phyloP scores from a whole-genome alignment of 2,113 vertebrate species.

The Hemiscyllium ocellatum region DNA sequence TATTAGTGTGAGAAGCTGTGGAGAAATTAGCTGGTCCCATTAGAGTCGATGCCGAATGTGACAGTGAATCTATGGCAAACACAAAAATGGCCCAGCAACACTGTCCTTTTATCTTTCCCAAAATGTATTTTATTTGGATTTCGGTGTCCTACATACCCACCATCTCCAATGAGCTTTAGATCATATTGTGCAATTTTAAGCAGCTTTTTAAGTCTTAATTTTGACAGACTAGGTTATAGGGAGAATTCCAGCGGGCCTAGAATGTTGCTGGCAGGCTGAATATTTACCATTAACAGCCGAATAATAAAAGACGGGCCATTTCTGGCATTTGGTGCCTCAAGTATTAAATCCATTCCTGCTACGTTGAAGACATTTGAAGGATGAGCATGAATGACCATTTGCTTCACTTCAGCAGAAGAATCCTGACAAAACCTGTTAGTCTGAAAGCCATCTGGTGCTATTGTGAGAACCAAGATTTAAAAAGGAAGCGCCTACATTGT shows the following conservation, averaged over 20 bases:
- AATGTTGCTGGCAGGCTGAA: background rate
- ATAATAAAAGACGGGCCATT: background rate
- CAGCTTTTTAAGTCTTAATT: background rate
- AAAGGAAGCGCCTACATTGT: background rate
- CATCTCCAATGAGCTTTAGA: background rate
- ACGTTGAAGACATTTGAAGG: background rate
- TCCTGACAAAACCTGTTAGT: background rate
- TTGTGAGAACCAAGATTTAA: background rate
- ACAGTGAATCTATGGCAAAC: background rate
- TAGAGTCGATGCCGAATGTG: too few relatives aligned
- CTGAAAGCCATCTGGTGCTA: slow-evolving; percentile 24
- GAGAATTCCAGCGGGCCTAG: background rate
- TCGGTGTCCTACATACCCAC: background rate
- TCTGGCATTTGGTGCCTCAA: background rate
- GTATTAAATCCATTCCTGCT: background rate
- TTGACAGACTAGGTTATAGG: background rate
- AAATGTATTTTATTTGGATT: background rate
- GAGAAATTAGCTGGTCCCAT: background rate
- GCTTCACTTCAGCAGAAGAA: background rate
- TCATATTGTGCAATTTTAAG: background rate
- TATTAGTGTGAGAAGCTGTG: background rate
- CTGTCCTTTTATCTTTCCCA: background rate
- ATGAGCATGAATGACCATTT: background rate
- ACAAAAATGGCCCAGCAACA: background rate
- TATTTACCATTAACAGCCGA: background rate